Evolutionary conservation across 2,797 vertebrate species (phyloP), one percentile per base, ranked within the genome.

Genomic region (Eulemur coronatus): DNA sequence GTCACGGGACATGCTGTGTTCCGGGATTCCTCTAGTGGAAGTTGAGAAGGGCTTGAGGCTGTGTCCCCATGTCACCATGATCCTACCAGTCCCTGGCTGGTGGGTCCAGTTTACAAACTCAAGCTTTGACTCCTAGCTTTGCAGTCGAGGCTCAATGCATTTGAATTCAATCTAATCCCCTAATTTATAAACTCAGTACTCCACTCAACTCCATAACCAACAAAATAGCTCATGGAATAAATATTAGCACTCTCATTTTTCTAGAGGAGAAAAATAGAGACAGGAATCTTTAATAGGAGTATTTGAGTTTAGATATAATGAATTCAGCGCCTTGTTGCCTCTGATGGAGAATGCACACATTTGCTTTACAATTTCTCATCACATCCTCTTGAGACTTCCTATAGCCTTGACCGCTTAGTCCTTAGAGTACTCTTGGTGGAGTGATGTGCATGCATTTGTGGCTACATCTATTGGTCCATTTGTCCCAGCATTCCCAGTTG

Each of bases 1-100:
- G 98, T 98, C 97, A 97, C 73, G 2, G 97, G 97, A 98, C 91
- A 88, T 41, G 91, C 76, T 96, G 95, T 98, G 94, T 97, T 96
- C 94, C 97, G 96, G 96, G 67, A 97, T 96, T 95, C 92, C 91
- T 96, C 95, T 95, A 70, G 93, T 43, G 48, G 89, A 95, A 96
- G 90, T 91, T 96, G 93, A 63, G 79, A 96, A 97, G 78, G 30
- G 46, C 86, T 97, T 82, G 75, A 94, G 93, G 91, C 43, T 70
- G 7, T 75, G 82, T 96, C 85, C 41, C 50, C 63, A 61, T 96
- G 75, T 81, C 82, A 28, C 65, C 57, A 11, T 43, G 94, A 92
- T 79, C 79, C 52, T 28, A 20, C 65, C 46, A 67, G 38, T 59
- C 76, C 43, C 78, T 75, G 67, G 67, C 67, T 94, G 61, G 50